A percentile compares a stretch with the other conserved stretches of the same genome.
phyloP scores from a whole-genome alignment of 2,888 invertebrate genomes.

The Catotricha subobsoleta region DNA sequence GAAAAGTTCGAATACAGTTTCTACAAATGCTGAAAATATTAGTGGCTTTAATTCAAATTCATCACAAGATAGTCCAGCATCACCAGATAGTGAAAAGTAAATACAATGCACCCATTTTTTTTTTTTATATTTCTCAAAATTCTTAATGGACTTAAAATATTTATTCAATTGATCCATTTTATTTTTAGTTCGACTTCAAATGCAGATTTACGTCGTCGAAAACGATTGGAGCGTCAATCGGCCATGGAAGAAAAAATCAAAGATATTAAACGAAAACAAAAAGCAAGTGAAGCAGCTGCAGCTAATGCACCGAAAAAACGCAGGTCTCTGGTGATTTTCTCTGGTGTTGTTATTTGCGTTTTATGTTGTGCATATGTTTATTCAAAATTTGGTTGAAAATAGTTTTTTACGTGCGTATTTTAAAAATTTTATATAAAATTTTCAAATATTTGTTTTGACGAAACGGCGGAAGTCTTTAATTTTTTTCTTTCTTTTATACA shows the following conservation, averaged over 20 bases:
- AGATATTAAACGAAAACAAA: slow-evolving; percentile 2
- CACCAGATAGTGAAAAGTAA: background rate
- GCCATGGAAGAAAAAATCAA: background rate
- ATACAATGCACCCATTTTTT: no score
- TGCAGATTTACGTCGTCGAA: background rate
- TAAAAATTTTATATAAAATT: no score
- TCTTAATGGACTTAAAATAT: no score
- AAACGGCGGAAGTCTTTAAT: no score
- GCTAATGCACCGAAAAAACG: slow-evolving; percentile 4
- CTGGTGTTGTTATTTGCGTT: slow-evolving; percentile 6
- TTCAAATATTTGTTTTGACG: no score
- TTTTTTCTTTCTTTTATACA: no score
- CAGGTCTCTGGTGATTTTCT: slow-evolving; percentile 5
- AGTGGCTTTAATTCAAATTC: background rate
- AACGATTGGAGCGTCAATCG: background rate
- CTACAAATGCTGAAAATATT: background rate
- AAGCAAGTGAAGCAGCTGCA: slow-evolving; percentile 1
- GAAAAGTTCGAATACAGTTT: background rate
- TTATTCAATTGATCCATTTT: no score
- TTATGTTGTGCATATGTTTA: slow-evolving; percentile 4
- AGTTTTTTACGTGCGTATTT: no score
- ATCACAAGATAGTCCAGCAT: background rate
- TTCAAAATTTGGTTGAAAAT: slow-evolving; percentile 1
- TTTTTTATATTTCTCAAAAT: no score
- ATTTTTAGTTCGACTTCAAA: no score